phyloP scores from a whole-genome alignment of 2,888 invertebrate genomes.

The Anagyrus pseudococci region DNA sequence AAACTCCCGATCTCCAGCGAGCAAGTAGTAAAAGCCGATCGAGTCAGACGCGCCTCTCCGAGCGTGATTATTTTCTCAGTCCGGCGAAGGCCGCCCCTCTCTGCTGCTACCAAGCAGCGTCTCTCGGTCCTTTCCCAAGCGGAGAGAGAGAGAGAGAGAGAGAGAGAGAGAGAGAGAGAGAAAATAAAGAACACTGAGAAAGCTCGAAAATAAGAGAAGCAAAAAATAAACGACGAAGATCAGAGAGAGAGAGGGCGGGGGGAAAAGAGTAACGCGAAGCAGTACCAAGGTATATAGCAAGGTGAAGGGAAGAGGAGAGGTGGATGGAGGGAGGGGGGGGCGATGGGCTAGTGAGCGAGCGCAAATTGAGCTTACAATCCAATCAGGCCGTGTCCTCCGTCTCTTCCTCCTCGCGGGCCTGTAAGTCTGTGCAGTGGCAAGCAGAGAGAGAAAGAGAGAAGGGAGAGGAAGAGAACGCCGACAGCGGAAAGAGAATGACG shows the following conservation, averaged over 20 bases:
- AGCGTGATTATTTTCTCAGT: too few relatives aligned
- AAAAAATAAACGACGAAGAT: too few relatives aligned
- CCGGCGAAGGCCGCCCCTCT: too few relatives aligned
- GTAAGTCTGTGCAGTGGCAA: too few relatives aligned
- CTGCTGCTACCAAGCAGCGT: too few relatives aligned
- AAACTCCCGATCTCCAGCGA: too few relatives aligned
- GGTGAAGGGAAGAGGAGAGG: slow-evolving; percentile 24
- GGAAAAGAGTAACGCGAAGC: background rate
- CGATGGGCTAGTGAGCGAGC: slow-evolving; percentile 44
- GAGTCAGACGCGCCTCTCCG: too few relatives aligned
- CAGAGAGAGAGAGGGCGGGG: too few relatives aligned
- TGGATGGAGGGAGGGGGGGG: slow-evolving; percentile 13
- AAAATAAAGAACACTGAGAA: slow-evolving; percentile 2
- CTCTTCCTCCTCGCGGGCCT: slow-evolving; percentile 37
- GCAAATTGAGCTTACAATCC: slow-evolving; percentile 60
- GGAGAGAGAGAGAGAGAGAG: slow-evolving; percentile 9
- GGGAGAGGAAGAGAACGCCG: too few relatives aligned
- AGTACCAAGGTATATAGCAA: too few relatives aligned
- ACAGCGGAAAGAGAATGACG: slow-evolving; percentile 27
- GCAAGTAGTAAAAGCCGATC: too few relatives aligned
- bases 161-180: background rate
- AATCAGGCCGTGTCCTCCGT: slow-evolving; percentile 52
- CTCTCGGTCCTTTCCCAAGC: background rate
- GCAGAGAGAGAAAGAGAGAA: slow-evolving; percentile 37
- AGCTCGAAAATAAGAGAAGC: too few relatives aligned